Base-by-base conservation (phyloP, 2,888 invertebrate species). In the Lagria hirta region DNA sequence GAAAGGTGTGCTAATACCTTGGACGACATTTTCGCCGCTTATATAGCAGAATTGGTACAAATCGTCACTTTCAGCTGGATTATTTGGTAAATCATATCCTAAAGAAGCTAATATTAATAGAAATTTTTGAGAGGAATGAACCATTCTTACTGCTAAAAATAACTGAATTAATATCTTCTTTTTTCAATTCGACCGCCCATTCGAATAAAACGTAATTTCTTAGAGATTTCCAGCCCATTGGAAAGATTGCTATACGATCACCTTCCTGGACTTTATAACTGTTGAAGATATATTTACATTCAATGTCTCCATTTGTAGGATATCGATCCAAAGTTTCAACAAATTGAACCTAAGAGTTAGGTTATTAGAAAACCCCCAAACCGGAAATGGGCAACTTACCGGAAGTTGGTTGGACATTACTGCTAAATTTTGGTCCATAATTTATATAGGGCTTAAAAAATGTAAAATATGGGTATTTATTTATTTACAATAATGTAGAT, bases 21-120 rank as follows among this genome's bases (percentile, higher is more conserved):
- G 61, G 20, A 69, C 57, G 27, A 62, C 62, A 49, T 68, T 68
- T 27, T 68, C 65, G 7, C 61, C 60, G 38, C 62, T 65, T 35
- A 71, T 62, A 45, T 69, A 71, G 49, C 69, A 69, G 32, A 71
- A 58, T 45, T 71, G 70, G 46, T 65, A 70, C 34, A 68, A 57
- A 34, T 64, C 62, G 18, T 62, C 61, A n/a, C 11, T 15, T 13
- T 37, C 37, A n/a, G 51, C 53, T 15, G 46, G 40, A 37, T 61
- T 60, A 43, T 61, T 65, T 7, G 69, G 69, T 20, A 70, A 52
- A 37, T 57, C 51, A 20, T 59, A 51, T 48, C 62, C 67, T 68
- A 51, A 26, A 61, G 61, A n/a, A n/a, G n/a, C n/a, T n/a, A n/a
- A n/a, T n/a, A n/a, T n/a, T n/a, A n/a, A n/a, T n/a, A n/a, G n/a